Evolutionary conservation across 2,797 vertebrate genomes (phyloP).

Genomic region (Bufotes viridis): DNA sequence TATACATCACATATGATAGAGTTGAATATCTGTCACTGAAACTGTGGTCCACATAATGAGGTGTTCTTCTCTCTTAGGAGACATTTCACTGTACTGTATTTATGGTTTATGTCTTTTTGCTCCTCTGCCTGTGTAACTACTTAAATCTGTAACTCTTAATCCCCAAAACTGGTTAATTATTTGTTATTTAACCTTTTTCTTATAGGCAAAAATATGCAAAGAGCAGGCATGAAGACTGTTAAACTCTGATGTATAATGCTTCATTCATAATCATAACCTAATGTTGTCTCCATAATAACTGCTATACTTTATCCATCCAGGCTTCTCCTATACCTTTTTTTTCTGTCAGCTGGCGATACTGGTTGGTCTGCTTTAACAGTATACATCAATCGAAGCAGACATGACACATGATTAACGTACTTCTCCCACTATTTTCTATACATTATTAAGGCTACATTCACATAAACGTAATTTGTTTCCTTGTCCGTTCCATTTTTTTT

Average conservation of each 20-base stretch:
- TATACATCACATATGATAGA: too few species aligned
- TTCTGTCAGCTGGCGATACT: neutral
- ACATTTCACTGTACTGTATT: too few species aligned
- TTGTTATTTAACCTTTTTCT: slow-evolving; percentile 5
- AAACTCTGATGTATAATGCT: neutral
- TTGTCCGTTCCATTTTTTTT: too few species aligned
- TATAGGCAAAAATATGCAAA: slow-evolving; percentile 1
- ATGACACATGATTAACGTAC: too few species aligned
- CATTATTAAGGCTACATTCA: neutral
- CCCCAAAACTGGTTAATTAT: neutral
- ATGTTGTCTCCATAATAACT: neutral
- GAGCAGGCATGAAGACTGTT: neutral
- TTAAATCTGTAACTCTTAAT: neutral
- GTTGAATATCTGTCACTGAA: too few species aligned
- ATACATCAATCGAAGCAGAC: neutral
- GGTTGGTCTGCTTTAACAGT: neutral
- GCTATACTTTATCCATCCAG: neutral
- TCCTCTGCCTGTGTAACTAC: too few species aligned
- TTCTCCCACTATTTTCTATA: neutral
- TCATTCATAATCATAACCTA: neutral
- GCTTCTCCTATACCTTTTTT: neutral
- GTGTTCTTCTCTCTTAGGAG: too few species aligned
- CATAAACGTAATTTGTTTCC: too few species aligned
- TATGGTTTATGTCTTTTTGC: too few species aligned
- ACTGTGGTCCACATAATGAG: too few species aligned